Conservation (phyloP, 37 sponge, comb jelly and placozoan species). For the Beroe forskalii region DNA sequence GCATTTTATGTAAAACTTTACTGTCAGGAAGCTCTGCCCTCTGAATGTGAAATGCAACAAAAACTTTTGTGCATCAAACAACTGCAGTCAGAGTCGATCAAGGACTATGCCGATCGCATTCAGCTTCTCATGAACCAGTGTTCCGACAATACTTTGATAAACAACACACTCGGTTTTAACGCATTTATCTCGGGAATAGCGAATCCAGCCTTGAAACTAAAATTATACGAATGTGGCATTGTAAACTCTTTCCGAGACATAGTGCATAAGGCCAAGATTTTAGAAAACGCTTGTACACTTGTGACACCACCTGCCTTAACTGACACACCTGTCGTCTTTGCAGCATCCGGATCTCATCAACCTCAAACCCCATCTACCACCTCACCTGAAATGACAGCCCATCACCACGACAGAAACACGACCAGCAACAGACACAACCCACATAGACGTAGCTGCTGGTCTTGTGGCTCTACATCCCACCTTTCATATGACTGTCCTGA, state of each 20-base stretch:
- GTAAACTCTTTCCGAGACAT: neutral
- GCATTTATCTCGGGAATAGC: neutral
- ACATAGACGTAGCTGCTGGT: neutral
- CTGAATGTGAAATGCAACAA: neutral
- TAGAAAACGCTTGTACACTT: neutral
- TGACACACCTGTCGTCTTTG: neutral
- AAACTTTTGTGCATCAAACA: neutral
- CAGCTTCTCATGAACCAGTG: neutral
- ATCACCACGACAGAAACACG: neutral
- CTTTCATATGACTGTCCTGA: neutral
- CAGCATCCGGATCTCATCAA: neutral
- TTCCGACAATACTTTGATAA: neutral
- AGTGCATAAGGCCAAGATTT: neutral
- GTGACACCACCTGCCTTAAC: neutral
- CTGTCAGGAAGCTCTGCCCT: neutral
- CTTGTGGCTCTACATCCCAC: neutral
- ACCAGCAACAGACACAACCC: neutral
- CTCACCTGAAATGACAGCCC: neutral
- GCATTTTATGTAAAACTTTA: neutral
- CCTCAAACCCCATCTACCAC: neutral
- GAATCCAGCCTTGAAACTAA: neutral
- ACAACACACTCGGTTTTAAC: neutral
- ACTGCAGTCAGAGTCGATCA: neutral
- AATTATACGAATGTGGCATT: neutral
- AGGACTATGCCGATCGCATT: neutral